Evolutionary conservation across 2,888 invertebrate species (phyloP).

Genomic region (Polyommatus iphigenia): DNA sequence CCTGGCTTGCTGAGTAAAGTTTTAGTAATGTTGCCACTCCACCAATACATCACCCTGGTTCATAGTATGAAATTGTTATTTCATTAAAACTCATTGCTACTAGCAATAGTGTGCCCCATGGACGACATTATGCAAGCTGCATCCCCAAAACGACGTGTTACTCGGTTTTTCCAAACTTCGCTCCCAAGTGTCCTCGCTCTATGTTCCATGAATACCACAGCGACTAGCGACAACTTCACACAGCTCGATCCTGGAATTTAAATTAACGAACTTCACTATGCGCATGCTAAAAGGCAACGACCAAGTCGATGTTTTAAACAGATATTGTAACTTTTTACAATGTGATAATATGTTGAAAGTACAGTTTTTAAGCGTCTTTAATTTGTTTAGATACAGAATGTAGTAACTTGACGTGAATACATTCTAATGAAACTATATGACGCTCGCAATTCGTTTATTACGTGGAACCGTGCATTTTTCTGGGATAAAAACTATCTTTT

Average conservation of each 20-base stretch:
- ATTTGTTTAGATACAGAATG: too few species aligned
- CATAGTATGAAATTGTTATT: neutral
- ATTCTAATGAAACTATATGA: too few species aligned
- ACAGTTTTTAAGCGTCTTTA: too few species aligned
- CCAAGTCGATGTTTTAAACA: neutral
- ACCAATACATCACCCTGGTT: neutral
- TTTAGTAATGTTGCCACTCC: too few species aligned
- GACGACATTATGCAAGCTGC: neutral
- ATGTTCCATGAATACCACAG: neutral
- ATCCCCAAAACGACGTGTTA: slow-evolving; percentile 7
- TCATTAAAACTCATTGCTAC: neutral
- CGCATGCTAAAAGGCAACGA: neutral
- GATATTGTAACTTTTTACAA: neutral
- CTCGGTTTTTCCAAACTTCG: neutral
- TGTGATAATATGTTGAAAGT: neutral
- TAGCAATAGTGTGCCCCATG: neutral
- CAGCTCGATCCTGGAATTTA: neutral
- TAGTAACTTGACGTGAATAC: too few species aligned
- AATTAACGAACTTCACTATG: slow-evolving; percentile 12
- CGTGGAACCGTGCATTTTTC: too few species aligned
- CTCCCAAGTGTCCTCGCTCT: neutral
- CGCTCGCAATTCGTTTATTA: too few species aligned
- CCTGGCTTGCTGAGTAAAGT: neutral
- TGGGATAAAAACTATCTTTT: too few species aligned
- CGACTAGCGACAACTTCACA: neutral